Base-by-base conservation (phyloP, 1,140 invertebrate genomes). In the Lucilia sericata region DNA sequence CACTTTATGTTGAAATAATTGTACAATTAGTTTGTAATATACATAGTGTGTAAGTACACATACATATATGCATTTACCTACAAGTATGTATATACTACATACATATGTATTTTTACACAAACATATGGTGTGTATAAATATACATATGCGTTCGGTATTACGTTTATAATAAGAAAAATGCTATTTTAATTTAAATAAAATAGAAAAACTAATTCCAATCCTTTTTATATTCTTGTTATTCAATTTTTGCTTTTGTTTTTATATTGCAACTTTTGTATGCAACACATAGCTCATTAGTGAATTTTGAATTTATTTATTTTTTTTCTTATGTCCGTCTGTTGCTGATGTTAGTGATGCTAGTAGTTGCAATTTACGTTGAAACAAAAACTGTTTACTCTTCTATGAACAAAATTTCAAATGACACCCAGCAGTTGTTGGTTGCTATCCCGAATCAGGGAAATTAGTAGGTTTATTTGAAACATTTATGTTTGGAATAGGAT, bases 1-100 rank as follows among this genome's bases (percentile, higher is more conserved):
- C 88, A 90, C 89, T 90, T 90, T 90, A 90, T 90, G 89, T 89
- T 90, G 90, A 90, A 90, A 90, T 90, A 90, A 90, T 90, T 90
- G 88, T 88, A 89, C 88, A 90, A 90, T 90, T 90, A 90, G 89
- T 90, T 90, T 89, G 88, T 88, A 88, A 82, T 49, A 25, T 49
- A 81, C 34, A 78, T 25, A 55, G n/a, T n/a, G n/a, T 30, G 17
- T 34, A 25, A 13, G 34, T 78, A 60, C 34, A 70, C 55, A 60
- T 14, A 81, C 13, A n/a, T 21, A 74, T 17, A 78, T 65, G 51
- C 5, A 74, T 10, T 21, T 47, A 81, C 19, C 47, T 70, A 30
- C 1, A 30, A 30, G 36, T 75, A 47, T 34, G 60, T 82, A n/a
- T 74, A 2, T 34, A 82, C 47, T 42, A 42, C 42, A 42, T 42